These are phyloP conservation scores for Pediacus dermestoides DNA, from an alignment of 2,888 invertebrate genomes.

Conservation along the genomic window DNA sequence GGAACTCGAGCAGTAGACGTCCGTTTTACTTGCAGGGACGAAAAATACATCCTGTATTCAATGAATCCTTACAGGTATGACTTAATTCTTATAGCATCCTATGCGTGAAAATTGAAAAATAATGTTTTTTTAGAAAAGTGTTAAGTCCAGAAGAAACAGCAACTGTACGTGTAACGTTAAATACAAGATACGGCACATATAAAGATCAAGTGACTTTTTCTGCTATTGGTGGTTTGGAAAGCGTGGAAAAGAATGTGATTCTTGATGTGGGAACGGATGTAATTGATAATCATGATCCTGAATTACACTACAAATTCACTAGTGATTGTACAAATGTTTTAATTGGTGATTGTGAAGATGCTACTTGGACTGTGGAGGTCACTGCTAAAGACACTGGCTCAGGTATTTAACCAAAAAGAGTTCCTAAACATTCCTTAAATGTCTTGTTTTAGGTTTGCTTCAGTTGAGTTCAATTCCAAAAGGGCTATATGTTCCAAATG, in stretches of 20 bases:
- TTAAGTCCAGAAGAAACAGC: constrained; percentile 54
- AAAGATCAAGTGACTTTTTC: constrained; percentile 63
- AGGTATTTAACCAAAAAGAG: constrained; percentile 49
- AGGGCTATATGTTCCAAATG: constrained; percentile 60
- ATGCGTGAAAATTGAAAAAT: too few relatives aligned
- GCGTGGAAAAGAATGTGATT: constrained; percentile 46
- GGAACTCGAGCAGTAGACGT: constrained; percentile 56
- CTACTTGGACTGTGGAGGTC: constrained; percentile 68
- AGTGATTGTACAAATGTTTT: constrained; percentile 48
- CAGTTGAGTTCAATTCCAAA: constrained; percentile 57
- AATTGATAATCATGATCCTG: constrained; percentile 37
- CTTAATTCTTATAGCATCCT: constrained; percentile 5
- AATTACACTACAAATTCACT: constrained; percentile 42
- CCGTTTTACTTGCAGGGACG: constrained; percentile 59
- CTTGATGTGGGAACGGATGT: constrained; percentile 45
- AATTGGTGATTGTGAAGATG: constrained; percentile 58
- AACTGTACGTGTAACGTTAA: constrained; percentile 51
- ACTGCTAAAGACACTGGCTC: constrained; percentile 63
- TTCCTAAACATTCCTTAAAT: too few relatives aligned
- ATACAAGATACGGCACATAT: constrained; percentile 45
- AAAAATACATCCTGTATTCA: constrained; percentile 56
- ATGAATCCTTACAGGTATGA: constrained; percentile 58
- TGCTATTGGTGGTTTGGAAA: constrained; percentile 48
- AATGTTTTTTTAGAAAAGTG: constrained; percentile 27
- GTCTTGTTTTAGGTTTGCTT: constrained; percentile 62